These are phyloP conservation scores for Mungos mungo DNA, from an alignment of 2,113 vertebrate genomes.

Conservation along the genomic window DNA sequence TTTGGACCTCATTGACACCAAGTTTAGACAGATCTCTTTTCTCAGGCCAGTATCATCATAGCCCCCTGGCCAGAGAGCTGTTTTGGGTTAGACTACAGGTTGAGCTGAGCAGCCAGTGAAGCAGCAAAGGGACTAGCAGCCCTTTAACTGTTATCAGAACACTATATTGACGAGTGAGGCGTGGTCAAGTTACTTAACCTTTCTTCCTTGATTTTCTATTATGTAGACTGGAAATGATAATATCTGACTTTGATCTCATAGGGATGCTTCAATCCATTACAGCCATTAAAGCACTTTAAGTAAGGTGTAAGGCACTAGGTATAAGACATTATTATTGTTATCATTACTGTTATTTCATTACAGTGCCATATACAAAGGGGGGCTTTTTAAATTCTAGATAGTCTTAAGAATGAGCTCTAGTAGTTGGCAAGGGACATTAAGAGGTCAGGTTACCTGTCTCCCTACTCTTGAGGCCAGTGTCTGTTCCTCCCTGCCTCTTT, in stretches of 20 bases:
- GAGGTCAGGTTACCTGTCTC: not conserved
- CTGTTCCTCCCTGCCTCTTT: not conserved
- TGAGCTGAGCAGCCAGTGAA: not conserved
- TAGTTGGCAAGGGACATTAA: not conserved
- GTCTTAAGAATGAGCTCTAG: constrained; percentile 13
- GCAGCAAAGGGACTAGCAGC: not conserved
- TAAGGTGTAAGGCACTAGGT: constrained; percentile 63
- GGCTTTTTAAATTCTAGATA: constrained; percentile 22
- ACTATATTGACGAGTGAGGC: constrained; percentile 55
- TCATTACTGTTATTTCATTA: constrained; percentile 61
- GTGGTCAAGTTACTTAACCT: constrained; percentile 77
- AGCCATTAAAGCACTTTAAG: constrained; percentile 76
- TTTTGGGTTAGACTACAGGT: not conserved
- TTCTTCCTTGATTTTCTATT: constrained; percentile 73
- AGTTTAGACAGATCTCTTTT: not conserved
- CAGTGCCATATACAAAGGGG: constrained; percentile 10
- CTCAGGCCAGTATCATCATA: not conserved
- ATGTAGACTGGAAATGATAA: constrained; percentile 70
- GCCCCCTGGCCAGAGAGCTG: not conserved
- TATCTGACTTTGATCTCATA: constrained; percentile 75
- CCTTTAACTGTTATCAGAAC: constrained; percentile 30
- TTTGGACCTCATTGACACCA: not conserved
- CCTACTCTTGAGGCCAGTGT: not conserved
- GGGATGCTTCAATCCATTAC: constrained; percentile 71
- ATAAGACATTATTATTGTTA: constrained; percentile 54